Base-by-base conservation (phyloP, 2,797 vertebrate species). In the Agapornis canus region DNA sequence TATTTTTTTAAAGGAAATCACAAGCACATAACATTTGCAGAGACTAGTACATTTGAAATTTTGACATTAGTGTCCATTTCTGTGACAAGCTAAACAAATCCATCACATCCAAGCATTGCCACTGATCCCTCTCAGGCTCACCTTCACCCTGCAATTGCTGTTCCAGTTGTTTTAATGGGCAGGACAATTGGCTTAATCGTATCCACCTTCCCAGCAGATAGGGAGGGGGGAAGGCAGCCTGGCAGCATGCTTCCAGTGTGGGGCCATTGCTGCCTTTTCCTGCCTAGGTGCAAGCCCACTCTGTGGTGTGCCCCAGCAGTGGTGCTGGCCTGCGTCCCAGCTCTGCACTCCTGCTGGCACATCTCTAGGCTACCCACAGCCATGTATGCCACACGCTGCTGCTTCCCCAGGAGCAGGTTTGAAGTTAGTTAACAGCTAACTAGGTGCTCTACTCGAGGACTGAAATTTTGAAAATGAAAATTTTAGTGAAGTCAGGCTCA, bases 291-390 rank as follows among this genome's bases (percentile, higher is more conserved):
- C 10, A 9, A 76, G 16, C 7, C 45, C 16, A 4, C 43, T 54
- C 2, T 0, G 13, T 11, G 1, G 2, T 5, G 40, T 39, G 40
- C 39, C 57, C 2, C 1, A 48, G 60, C 43, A 2, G 1, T 3
- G 1, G 51, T 13, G 9, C 42, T 45, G 39, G 11, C 27, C 40
- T 25, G 9, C 4, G 3, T 52, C 52, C 57, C 40, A 32, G 4
- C 26, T 39, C 48, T 49, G 72, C 3, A 4, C 18, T 52, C 22
- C 35, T 49, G n/a, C 61, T 65, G 78, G 31, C 52, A 49, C 8
- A 20, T 4, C n/a, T 59, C 1, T 2, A n/a, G 56, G 43, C 63
- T 56, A 7, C 32, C 19, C 9, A 1, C 40, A 48, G 16, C 7
- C 52, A 32, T 6, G 29, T 39, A 35, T 49, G 47, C 66, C 81